Conservation (phyloP, 2,888 invertebrate genomes). For the Arenicola marina region DNA sequence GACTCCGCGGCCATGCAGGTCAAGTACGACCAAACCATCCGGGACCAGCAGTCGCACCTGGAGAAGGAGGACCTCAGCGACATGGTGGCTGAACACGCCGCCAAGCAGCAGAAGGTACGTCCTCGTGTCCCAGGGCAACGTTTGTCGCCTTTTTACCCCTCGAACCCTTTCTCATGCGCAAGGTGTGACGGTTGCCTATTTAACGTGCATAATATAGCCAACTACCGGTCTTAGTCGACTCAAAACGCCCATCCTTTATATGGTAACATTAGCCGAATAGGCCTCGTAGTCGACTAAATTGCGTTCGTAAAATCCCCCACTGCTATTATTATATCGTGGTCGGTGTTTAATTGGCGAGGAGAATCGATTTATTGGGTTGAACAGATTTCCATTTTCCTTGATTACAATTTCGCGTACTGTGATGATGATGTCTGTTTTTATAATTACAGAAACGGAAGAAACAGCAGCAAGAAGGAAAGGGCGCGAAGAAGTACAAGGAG, state of each 20-base stretch:
- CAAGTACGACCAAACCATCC: constrained; percentile 92
- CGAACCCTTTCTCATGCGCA: no score
- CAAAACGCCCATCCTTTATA: no score
- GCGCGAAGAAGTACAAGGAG: constrained; percentile 96
- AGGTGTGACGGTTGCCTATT: no score
- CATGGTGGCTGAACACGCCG: constrained; percentile 98
- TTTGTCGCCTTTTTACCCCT: not conserved
- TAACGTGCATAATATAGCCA: not conserved
- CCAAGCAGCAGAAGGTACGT: constrained; percentile 70
- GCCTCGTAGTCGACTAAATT: not conserved
- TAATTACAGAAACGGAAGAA: constrained; percentile 81
- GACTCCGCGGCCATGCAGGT: constrained; percentile 88
- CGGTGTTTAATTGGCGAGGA: no score
- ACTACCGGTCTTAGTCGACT: no score
- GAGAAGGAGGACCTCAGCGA: constrained; percentile 95
- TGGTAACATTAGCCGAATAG: not conserved
- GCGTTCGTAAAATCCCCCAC: no score
- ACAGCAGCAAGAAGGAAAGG: constrained; percentile 79
- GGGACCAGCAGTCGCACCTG: constrained; percentile 86
- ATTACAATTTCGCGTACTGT: not conserved
- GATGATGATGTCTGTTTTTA: not conserved
- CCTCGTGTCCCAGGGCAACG: not conserved
- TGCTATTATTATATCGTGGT: no score
- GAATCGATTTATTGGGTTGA: no score
- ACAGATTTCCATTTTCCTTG: not conserved